Base-by-base conservation (phyloP, 2,797 vertebrate species). In the Pitangus sulphuratus region DNA sequence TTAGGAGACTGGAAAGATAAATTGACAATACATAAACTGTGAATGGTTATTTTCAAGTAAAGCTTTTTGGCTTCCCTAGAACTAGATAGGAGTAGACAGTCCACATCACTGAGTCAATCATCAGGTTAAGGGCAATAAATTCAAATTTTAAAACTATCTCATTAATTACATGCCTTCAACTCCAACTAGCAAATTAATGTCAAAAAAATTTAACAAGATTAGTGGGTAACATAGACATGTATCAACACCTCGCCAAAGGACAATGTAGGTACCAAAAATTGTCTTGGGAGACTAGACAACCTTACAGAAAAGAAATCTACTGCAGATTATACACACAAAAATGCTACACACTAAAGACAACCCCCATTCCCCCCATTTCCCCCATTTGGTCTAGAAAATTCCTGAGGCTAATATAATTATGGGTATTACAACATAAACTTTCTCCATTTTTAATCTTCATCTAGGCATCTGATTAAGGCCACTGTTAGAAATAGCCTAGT, bases 321-420 rank as follows among this genome's bases (percentile, higher is more conserved):
- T 12, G 15, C n/a, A 75, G 61, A 54, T 66, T 48, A 78, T 9
- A 51, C 2, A 3, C 2, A 21, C 31, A 74, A 16, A 64, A 82
- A 78, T 57, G 16, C 33, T 94, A 56, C 19, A 77, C 9, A 30
- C 5, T 54, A 66, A 74, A 61, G 53, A 45, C 7, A 82, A 56
- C 6, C 24, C 24, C 21, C 12, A 25, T 2, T 8, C 10, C 2
- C 2, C 11, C 25, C 10, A 56, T 40, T n/a, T 22, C 2, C 2
- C 11, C 25, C 10, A 56, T 40, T n/a, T 22, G 24, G 14, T 35
- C 35, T 2, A 45, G 22, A 16, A 90, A 56, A 37, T 69, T 76
- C 51, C 33, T n/a, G 11, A 69, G 13, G 53, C 56, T 65, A 61
- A 78, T 57, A 42, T n/a, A 53, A 62, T 69, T 72, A 28, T 16